Conservation (phyloP, 2,888 invertebrate species). For the Drosophila prostipennis region DNA sequence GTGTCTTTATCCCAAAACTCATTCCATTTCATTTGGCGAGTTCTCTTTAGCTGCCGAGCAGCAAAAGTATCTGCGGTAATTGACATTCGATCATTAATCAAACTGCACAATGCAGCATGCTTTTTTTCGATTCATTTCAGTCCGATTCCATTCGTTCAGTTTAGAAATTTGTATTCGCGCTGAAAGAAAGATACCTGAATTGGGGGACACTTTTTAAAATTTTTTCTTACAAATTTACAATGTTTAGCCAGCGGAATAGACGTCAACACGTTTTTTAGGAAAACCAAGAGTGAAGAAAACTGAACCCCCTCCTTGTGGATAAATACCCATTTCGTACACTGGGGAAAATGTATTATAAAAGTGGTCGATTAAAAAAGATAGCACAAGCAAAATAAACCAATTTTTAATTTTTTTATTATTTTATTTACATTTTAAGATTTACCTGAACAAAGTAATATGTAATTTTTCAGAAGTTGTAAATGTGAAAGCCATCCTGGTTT, state of each 20-base stretch:
- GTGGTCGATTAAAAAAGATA: too few relatives aligned
- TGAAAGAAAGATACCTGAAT: constrained; percentile 6
- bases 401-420: too few relatives aligned
- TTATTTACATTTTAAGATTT: too few relatives aligned
- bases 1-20: background rate
- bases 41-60: constrained; percentile 12
- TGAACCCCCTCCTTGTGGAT: background rate
- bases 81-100: constrained; percentile 85
- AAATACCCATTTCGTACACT: background rate
- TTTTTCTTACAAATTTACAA: constrained; percentile 34
- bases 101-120: constrained; percentile 84
- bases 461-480: too few relatives aligned
- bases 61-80: constrained; percentile 78
- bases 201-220: constrained; percentile 23
- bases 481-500: too few relatives aligned
- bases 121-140: constrained; percentile 80
- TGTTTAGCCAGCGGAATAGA: constrained; percentile 54
- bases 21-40: constrained; percentile 25
- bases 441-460: too few relatives aligned
- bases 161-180: constrained; percentile 29
- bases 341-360: background rate
- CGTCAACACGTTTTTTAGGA: constrained; percentile 65
- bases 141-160: constrained; percentile 63
- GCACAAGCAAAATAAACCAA: too few relatives aligned
- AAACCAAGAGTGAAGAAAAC: background rate